These are phyloP conservation scores for Anticlea derivata DNA, from an alignment of 2,888 invertebrate genomes.

Conservation along the genomic window DNA sequence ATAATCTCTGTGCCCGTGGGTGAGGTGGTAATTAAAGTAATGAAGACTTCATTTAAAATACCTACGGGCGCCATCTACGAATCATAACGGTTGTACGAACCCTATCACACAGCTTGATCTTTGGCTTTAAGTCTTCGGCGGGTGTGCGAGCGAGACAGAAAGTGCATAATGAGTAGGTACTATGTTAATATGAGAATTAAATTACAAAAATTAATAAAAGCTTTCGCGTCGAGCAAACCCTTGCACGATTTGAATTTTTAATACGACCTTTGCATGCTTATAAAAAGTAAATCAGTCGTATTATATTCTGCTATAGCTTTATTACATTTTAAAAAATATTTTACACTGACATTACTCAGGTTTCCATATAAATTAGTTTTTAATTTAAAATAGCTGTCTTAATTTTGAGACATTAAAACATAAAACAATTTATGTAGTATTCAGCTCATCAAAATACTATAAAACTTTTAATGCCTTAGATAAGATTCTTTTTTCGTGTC, in stretches of 20 bases:
- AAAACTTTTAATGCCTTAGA: constrained; percentile 32
- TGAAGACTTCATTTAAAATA: constrained; percentile 51
- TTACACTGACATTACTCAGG: constrained; percentile 17
- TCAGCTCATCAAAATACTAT: constrained; percentile 31
- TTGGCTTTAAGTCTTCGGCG: constrained; percentile 20
- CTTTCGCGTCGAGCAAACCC: constrained; percentile 27
- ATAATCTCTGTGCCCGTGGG: constrained; percentile 32
- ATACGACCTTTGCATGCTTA: constrained; percentile 33
- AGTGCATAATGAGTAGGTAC: constrained; percentile 25
- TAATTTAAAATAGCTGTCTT: constrained; percentile 16
- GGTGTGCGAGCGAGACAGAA: constrained; percentile 28
- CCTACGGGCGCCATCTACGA: constrained; percentile 39
- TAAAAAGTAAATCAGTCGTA: constrained; percentile 32
- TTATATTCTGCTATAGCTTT: constrained; percentile 20
- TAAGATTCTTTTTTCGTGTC: constrained; percentile 32
- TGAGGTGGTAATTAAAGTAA: constrained; percentile 45
- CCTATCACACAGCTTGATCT: constrained; percentile 32
- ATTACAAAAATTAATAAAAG: constrained; percentile 34
- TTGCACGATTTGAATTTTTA: constrained; percentile 33
- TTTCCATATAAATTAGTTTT: constrained; percentile 21
- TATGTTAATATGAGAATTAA: constrained; percentile 32
- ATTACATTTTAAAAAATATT: constrained; percentile 20
- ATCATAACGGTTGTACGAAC: constrained; percentile 36
- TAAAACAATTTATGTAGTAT: constrained; percentile 29
- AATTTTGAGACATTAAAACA: constrained; percentile 26